These are phyloP conservation scores for Haliclona indistincta DNA, from an alignment of 37 sponge, comb jelly and placozoan species.

Conservation along the genomic window DNA sequence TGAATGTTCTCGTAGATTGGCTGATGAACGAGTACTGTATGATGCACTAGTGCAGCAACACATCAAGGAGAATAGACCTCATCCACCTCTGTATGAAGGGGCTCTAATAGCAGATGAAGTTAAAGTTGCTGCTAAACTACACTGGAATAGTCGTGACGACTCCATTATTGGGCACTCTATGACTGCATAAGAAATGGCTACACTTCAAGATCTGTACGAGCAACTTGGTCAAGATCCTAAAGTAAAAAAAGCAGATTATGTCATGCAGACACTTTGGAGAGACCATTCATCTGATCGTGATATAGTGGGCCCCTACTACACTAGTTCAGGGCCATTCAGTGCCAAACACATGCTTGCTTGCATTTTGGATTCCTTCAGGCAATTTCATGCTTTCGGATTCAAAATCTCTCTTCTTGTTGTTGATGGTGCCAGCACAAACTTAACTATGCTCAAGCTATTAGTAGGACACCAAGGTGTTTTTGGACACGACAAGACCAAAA, in stretches of 20 bases:
- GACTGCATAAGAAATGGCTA: slow-evolving; percentile 18
- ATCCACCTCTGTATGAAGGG: slow-evolving; percentile 11
- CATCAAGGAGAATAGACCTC: not conserved
- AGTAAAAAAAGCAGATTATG: slow-evolving; percentile 13
- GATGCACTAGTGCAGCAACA: not conserved
- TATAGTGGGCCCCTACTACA: slow-evolving; percentile 33
- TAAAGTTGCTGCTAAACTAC: slow-evolving; percentile 16
- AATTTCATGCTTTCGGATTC: not conserved
- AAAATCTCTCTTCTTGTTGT: not conserved
- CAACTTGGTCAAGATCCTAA: not conserved
- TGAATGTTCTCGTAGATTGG: not conserved
- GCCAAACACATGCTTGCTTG: slow-evolving; percentile 5
- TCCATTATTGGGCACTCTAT: slow-evolving; percentile 24
- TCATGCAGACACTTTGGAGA: slow-evolving; percentile 22
- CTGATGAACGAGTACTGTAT: not conserved
- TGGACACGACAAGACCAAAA: not conserved
- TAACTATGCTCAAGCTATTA: slow-evolving; percentile 1
- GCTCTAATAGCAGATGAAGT: slow-evolving; percentile 28
- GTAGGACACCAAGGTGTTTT: not conserved
- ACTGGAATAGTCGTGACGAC: slow-evolving; percentile 23
- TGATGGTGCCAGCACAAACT: slow-evolving; percentile 11
- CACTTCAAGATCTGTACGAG: slow-evolving; percentile 10
- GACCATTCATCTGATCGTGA: slow-evolving; percentile 2
- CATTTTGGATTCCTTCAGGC: not conserved
- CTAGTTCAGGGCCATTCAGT: slow-evolving; percentile 17